These are phyloP conservation scores for Eretmochelys imbricata DNA, from an alignment of 2,113 vertebrate species.

Conservation along the genomic window DNA sequence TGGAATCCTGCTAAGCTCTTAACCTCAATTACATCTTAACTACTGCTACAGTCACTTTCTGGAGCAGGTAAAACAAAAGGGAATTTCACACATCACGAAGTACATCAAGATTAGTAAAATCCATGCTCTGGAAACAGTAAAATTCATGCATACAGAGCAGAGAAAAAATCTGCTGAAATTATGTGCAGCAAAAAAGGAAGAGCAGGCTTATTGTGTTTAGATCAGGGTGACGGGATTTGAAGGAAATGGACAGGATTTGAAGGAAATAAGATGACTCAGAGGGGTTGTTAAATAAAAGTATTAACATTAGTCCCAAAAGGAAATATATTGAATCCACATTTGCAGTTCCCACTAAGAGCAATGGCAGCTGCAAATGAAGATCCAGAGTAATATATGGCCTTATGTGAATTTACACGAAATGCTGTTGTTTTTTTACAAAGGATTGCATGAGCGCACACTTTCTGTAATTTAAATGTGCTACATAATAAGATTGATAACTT, in stretches of 20 bases:
- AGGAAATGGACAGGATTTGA: background rate
- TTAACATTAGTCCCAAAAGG: background rate
- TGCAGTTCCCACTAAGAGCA: background rate
- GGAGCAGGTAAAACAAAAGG: background rate
- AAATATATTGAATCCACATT: background rate
- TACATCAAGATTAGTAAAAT: slow-evolving; percentile 10
- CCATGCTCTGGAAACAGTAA: background rate
- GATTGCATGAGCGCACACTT: background rate
- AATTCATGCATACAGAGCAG: background rate
- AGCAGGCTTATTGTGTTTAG: slow-evolving; percentile 3
- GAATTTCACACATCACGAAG: background rate
- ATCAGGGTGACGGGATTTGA: background rate
- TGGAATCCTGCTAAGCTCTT: slow-evolving; percentile 13
- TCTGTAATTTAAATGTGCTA: background rate
- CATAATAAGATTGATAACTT: background rate
- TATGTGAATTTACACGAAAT: background rate
- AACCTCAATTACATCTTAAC: slow-evolving; percentile 11
- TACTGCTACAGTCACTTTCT: background rate
- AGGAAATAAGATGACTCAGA: slow-evolving; percentile 13
- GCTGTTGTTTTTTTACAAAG: background rate
- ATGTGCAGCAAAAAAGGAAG: background rate
- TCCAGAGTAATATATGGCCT: background rate
- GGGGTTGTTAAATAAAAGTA: slow-evolving; percentile 4
- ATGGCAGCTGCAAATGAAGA: background rate
- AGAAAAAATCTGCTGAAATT: background rate